Percentiles rank a stretch among this genome's conserved stretches.
Evolutionary conservation across 2,797 vertebrate species (phyloP).

Genomic region (Lithobates pipiens): DNA sequence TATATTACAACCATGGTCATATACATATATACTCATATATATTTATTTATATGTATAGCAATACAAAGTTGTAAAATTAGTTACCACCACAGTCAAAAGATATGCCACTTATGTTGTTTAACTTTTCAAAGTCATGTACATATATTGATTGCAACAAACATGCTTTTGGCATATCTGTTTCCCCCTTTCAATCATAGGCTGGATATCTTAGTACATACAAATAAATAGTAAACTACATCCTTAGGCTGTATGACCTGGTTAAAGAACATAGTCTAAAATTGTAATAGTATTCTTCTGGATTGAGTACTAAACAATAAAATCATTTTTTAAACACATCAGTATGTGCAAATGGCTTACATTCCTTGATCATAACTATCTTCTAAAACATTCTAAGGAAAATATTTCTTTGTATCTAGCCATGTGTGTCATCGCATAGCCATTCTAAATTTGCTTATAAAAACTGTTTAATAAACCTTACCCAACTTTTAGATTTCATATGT

Average conservation of each 20-base stretch:
- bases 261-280: background rate
- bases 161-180: background rate
- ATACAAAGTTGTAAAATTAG: too few relatives aligned
- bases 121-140: background rate
- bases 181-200: background rate
- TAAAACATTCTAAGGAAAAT: background rate
- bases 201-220: background rate
- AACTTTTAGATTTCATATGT: background rate
- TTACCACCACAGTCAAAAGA: background rate
- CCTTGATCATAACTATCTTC: background rate
- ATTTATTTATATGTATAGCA: background rate
- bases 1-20: too few relatives aligned
- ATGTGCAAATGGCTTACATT: background rate
- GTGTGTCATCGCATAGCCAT: background rate
- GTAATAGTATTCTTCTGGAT: background rate
- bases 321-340: slow-evolving; percentile 5
- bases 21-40: background rate
- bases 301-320: slow-evolving; percentile 1
- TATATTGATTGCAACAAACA: background rate
- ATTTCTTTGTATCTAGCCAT: background rate
- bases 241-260: background rate
- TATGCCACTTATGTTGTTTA: background rate
- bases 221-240: background rate
- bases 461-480: background rate
- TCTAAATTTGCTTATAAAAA: background rate